Evolutionary conservation across 1,140 invertebrate genomes (phyloP), one percentile per base, ranked within the genome.

Genomic region (Hyposmocoma kahamanoa): DNA sequence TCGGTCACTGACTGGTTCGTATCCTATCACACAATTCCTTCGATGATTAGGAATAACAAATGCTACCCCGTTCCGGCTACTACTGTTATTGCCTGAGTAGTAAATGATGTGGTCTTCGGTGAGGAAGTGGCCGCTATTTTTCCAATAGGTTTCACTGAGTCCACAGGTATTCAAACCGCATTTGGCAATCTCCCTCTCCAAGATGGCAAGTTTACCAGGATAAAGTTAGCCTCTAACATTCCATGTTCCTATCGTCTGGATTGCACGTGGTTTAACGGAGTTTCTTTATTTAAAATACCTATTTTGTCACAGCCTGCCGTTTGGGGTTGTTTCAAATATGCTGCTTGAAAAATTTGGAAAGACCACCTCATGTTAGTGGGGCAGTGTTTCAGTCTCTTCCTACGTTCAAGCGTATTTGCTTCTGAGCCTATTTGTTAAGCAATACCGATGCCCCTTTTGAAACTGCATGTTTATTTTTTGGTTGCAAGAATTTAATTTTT

Each of bases 131-230:
- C 60, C 60, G 30, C 43, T 53, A 21, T 42, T 45, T 18, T 47
- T 58, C 52, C 47, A 59, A 11, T 58, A 53, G 6, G 50, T 56
- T 44, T 59, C 48, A 43, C 52, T 59, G 1, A 62, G 22, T 15
- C 55, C 59, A 17, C 54, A 57, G 17, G 57, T 51, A 15, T 38
- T 52, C 0, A 62, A 4, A 1, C 20, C 28, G 15, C 26, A 49
- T 42, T 52, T 24, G 9, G 13, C 17, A 42, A 44, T 21, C 22
- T 52, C 48, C 22, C 11, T 41, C 8, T 47, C 52, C 42, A 30
- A 1, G 28, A 30, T 30, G 28, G 10, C 28, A 2, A 30, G 28
- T 30, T 30, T 30, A n/a, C 28, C 28, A n/a, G 28, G 2, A n/a
- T 30, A 1, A 3, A 30, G 28, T 30, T n/a, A 30, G 6, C 28